phyloP scores from a whole-genome alignment of 1,140 invertebrate genomes.

The Vollenhovia emeryi region DNA sequence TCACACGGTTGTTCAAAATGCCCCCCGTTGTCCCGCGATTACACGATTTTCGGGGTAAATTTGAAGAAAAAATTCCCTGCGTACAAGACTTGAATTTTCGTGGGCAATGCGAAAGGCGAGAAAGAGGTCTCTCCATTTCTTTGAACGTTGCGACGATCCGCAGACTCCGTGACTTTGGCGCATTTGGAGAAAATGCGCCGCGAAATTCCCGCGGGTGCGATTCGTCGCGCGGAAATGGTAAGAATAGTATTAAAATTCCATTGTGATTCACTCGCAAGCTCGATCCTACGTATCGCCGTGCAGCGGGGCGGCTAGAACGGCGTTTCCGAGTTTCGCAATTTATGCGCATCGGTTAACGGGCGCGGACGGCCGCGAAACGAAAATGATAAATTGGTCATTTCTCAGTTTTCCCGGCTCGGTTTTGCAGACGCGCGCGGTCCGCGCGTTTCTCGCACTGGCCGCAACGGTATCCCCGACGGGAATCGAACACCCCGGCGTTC shows the following conservation, averaged over 20 bases:
- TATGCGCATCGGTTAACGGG: slow-evolving; percentile 70
- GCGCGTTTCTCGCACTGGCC: slow-evolving; percentile 15
- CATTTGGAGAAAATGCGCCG: slow-evolving; percentile 1
- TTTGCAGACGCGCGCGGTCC: slow-evolving; percentile 47
- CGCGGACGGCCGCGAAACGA: slow-evolving; percentile 55
- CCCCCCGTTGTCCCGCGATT: no score
- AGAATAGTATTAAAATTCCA: slow-evolving; percentile 81
- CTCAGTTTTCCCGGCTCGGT: slow-evolving; percentile 51
- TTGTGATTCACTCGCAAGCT: slow-evolving; percentile 72
- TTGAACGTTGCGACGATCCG: neutral
- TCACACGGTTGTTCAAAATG: no score
- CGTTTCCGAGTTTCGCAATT: slow-evolving; percentile 59
- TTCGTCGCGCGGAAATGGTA: slow-evolving; percentile 69
- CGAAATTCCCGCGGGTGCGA: slow-evolving; percentile 69
- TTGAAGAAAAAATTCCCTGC: no score
- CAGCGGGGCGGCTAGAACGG: slow-evolving; percentile 24
- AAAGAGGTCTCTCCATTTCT: neutral
- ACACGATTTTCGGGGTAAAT: no score
- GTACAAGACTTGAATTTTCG: neutral
- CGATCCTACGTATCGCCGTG: slow-evolving; percentile 53
- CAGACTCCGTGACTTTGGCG: slow-evolving; percentile 41
- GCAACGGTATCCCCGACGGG: slow-evolving; percentile 47
- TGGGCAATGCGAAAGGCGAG: neutral
- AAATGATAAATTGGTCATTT: slow-evolving; percentile 71
- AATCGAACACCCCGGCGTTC: slow-evolving; percentile 62